phyloP scores from a whole-genome alignment of 2,797 vertebrate genomes.

The Trichosurus vulpecula region DNA sequence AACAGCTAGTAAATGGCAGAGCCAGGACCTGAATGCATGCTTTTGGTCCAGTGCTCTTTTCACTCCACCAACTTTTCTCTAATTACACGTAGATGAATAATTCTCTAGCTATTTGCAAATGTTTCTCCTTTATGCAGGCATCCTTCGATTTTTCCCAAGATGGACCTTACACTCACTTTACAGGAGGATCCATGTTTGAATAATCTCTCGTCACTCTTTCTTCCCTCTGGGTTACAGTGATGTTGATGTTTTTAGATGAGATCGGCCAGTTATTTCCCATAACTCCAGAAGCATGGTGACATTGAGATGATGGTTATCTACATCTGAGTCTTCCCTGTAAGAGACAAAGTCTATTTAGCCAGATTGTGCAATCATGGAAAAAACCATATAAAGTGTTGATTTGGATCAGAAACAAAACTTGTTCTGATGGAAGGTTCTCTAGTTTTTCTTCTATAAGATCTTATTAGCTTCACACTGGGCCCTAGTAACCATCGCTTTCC shows the following conservation, averaged over 20 bases:
- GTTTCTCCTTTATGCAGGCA: background rate
- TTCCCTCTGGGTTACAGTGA: background rate
- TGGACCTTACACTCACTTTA: background rate
- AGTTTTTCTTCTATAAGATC: background rate
- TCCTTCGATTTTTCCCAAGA: conserved; percentile 45
- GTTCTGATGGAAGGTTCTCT: background rate
- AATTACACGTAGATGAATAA: conserved; percentile 18
- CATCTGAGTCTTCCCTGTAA: background rate
- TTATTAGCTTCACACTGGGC: background rate
- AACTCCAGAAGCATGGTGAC: background rate
- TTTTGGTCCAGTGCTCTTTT: background rate
- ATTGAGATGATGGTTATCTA: background rate
- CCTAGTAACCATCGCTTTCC: background rate
- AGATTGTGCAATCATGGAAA: background rate
- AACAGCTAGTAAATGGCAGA: background rate
- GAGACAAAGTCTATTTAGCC: background rate
- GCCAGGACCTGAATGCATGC: background rate
- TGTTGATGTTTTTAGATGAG: background rate
- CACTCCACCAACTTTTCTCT: background rate
- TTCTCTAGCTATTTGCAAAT: background rate
- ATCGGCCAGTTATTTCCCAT: background rate
- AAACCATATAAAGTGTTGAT: background rate
- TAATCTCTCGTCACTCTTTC: background rate
- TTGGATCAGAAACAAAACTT: background rate
- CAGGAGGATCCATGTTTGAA: background rate